These are phyloP conservation scores for Battus philenor DNA, from an alignment of 1,140 invertebrate species.

Conservation along the genomic window DNA sequence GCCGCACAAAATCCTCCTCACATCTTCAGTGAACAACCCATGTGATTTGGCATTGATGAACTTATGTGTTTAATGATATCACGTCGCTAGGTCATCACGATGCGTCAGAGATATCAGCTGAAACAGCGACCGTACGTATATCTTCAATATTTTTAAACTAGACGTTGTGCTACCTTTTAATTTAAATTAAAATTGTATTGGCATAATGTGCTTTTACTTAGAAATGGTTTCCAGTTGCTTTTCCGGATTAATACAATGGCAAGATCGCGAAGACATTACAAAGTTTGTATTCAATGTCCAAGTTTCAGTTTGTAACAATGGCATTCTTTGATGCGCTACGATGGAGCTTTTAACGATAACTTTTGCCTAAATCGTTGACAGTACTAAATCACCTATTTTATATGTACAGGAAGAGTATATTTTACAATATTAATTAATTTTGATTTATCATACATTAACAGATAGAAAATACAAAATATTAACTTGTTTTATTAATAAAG, in stretches of 20 bases:
- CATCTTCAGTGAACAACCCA: slow-evolving; percentile 36
- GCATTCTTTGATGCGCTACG: slow-evolving; percentile 39
- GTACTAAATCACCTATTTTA: background rate
- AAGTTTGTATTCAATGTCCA: slow-evolving; percentile 16
- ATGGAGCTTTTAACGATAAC: slow-evolving; percentile 33
- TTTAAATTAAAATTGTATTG: slow-evolving; percentile 4
- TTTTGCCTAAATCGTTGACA: slow-evolving; percentile 3
- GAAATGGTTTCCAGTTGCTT: slow-evolving; percentile 1
- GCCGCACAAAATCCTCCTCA: no score
- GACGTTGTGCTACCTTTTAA: background rate
- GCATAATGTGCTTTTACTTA: slow-evolving; percentile 4
- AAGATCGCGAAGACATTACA: slow-evolving; percentile 32
- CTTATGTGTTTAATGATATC: slow-evolving; percentile 19
- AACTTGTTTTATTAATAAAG: no score
- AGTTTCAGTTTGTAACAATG: slow-evolving; percentile 47
- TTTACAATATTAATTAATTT: background rate
- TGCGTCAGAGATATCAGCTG: slow-evolving; percentile 69
- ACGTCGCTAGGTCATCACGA: slow-evolving; percentile 23
- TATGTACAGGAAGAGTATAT: background rate
- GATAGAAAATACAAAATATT: background rate
- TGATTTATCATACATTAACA: background rate
- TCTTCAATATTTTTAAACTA: slow-evolving; percentile 11
- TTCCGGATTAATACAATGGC: slow-evolving; percentile 39
- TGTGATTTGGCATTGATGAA: slow-evolving; percentile 45
- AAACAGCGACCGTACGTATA: slow-evolving; percentile 68